These are phyloP conservation scores for Drosophila villosipedis DNA, from an alignment of 2,888 invertebrate genomes.

Conservation along the genomic window DNA sequence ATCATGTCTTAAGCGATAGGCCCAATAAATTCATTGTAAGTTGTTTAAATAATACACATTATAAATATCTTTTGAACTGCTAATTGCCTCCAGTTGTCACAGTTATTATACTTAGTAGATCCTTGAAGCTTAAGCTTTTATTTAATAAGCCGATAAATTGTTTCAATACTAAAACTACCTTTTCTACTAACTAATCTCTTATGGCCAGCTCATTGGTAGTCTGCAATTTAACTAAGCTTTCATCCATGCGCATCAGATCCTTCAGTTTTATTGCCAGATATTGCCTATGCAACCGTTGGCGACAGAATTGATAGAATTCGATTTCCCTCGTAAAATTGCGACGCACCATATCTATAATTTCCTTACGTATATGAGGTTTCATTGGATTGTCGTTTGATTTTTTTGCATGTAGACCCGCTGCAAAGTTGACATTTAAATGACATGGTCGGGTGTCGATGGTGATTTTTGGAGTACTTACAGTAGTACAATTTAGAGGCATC, in stretches of 20 bases:
- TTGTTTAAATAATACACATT: neutral
- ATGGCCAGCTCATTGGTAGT: conserved; percentile 49
- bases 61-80: neutral
- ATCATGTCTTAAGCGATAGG: neutral
- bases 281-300: conserved; percentile 92
- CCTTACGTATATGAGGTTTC: conserved; percentile 93
- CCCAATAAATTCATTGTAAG: neutral
- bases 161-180: neutral
- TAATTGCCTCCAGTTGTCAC: neutral
- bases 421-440: conserved; percentile 33
- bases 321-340: conserved; percentile 95
- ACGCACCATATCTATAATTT: conserved; percentile 92
- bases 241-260: conserved; percentile 67
- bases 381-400: conserved; percentile 93
- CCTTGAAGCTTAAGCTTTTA: neutral
- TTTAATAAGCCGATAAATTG: conserved; percentile 12
- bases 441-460: neutral
- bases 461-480: conserved; percentile 86
- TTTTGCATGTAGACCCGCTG: conserved; percentile 83
- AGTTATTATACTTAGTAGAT: neutral
- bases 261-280: conserved; percentile 88
- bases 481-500: conserved; percentile 90
- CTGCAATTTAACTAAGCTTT: conserved; percentile 42
- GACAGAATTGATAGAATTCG: conserved; percentile 96
- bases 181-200: conserved; percentile 34